Evolutionary conservation across 1,140 invertebrate genomes (phyloP).

Genomic region (Pseudomyrmex dendroicus): DNA sequence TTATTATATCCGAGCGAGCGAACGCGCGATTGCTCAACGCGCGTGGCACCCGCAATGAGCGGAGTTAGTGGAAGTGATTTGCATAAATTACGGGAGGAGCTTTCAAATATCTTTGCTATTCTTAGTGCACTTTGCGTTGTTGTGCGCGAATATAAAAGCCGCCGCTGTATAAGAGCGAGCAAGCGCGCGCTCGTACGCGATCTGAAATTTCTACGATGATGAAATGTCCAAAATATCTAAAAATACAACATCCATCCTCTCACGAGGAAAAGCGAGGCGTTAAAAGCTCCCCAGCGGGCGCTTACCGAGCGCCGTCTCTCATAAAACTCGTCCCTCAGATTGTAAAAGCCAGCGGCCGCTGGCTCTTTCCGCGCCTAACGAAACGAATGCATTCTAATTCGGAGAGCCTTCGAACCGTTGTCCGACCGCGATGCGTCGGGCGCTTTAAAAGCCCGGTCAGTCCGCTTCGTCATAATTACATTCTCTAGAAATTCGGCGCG

Average conservation of each 20-base stretch:
- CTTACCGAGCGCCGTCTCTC: slow-evolving; percentile 5
- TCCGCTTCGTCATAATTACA: slow-evolving; percentile 35
- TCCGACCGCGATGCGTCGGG: not conserved
- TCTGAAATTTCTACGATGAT: slow-evolving; percentile 26
- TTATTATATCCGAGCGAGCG: not conserved
- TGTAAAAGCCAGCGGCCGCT: slow-evolving; percentile 29
- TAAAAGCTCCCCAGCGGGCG: slow-evolving; percentile 38
- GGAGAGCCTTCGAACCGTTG: slow-evolving; percentile 24
- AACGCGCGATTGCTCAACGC: not conserved
- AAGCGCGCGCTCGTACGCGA: not conserved
- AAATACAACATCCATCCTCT: slow-evolving; percentile 25
- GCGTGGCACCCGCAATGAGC: too few species aligned
- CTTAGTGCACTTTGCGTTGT: too few species aligned
- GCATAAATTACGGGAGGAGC: slow-evolving; percentile 25
- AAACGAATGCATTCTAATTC: slow-evolving; percentile 46
- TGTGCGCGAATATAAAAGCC: too few species aligned
- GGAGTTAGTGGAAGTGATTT: not conserved
- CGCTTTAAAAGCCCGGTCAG: slow-evolving; percentile 21
- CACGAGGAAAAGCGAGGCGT: not conserved
- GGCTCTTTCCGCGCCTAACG: slow-evolving; percentile 18
- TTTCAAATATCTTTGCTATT: not conserved
- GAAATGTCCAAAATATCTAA: slow-evolving; percentile 26
- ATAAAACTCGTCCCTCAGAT: slow-evolving; percentile 49
- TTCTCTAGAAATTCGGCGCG: slow-evolving; percentile 31
- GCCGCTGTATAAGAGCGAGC: too few species aligned